Conservation (phyloP, 2,797 vertebrate species). For the Oophaga sylvatica region DNA sequence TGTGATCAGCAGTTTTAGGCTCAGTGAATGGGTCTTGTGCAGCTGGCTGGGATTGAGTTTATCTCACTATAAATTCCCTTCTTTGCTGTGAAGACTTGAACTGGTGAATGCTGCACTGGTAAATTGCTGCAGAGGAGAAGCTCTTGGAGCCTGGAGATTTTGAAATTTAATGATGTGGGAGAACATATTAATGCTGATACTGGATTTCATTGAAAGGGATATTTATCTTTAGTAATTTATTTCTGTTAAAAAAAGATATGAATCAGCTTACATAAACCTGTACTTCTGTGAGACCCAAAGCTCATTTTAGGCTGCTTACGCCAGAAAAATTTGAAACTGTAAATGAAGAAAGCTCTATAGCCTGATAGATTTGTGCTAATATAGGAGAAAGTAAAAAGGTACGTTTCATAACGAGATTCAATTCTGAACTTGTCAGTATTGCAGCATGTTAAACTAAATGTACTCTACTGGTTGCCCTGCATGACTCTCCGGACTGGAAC, state of each 20-base stretch:
- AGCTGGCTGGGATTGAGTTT: slow-evolving; percentile 61
- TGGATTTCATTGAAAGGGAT: slow-evolving; percentile 58
- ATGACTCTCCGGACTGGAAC: background rate
- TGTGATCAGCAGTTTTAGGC: slow-evolving; percentile 59
- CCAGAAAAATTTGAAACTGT: slow-evolving; percentile 20
- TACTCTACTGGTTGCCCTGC: background rate
- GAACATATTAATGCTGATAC: slow-evolving; percentile 62
- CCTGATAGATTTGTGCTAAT: slow-evolving; percentile 30
- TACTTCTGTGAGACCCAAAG: slow-evolving; percentile 48
- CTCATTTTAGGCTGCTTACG: slow-evolving; percentile 40
- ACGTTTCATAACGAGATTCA: slow-evolving; percentile 10
- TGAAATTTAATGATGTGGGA: slow-evolving; percentile 60
- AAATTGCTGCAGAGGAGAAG: slow-evolving; percentile 55
- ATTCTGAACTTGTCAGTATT: background rate
- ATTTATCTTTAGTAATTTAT: slow-evolving; percentile 63
- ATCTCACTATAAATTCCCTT: slow-evolving; percentile 58
- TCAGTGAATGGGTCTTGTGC: slow-evolving; percentile 54
- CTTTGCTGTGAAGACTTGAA: slow-evolving; percentile 55
- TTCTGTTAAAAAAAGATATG: slow-evolving; percentile 54
- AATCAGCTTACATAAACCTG: slow-evolving; percentile 58
- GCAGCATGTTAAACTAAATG: slow-evolving; percentile 1
- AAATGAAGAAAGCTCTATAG: slow-evolving; percentile 28
- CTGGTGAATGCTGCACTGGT: slow-evolving; percentile 55
- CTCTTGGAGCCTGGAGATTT: slow-evolving; percentile 55
- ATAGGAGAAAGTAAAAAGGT: slow-evolving; percentile 9